These are phyloP conservation scores for Zaprionus vittiger DNA, from an alignment of 1,140 invertebrate genomes.

Conservation along the genomic window DNA sequence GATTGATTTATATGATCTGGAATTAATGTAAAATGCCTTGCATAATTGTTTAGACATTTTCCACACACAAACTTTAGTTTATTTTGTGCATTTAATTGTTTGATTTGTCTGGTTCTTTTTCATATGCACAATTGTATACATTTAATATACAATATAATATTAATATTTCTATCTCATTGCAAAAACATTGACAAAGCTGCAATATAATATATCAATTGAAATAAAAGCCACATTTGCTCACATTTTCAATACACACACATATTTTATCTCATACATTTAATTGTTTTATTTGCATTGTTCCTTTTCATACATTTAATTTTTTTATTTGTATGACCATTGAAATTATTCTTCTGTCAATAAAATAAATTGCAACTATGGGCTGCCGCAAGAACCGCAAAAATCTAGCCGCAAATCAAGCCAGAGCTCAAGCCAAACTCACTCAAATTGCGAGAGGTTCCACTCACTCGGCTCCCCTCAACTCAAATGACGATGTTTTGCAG, in stretches of 20 bases:
- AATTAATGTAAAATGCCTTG: too few relatives aligned
- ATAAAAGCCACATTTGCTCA: not conserved
- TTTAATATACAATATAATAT: too few relatives aligned
- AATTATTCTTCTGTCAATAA: not conserved
- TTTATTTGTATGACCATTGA: not conserved
- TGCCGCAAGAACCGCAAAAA: not conserved
- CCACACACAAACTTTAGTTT: too few relatives aligned
- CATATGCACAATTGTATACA: too few relatives aligned
- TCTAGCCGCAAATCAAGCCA: not conserved
- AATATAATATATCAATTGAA: not conserved
- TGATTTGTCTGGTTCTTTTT: too few relatives aligned
- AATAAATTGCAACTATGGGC: slow-evolving; percentile 1
- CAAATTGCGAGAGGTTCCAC: not conserved
- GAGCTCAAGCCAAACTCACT: not conserved
- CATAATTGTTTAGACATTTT: too few relatives aligned
- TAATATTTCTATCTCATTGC: too few relatives aligned
- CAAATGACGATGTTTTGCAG: slow-evolving; percentile 8
- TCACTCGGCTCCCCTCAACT: not conserved
- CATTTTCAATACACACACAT: not conserved
- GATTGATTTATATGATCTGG: too few relatives aligned
- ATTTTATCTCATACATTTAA: not conserved
- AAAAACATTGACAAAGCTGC: too few relatives aligned
- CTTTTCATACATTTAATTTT: not conserved
- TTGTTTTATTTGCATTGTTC: not conserved
- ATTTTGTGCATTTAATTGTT: too few relatives aligned